phyloP scores from a whole-genome alignment of 2,888 invertebrate species.

The Cotesia congregata region DNA sequence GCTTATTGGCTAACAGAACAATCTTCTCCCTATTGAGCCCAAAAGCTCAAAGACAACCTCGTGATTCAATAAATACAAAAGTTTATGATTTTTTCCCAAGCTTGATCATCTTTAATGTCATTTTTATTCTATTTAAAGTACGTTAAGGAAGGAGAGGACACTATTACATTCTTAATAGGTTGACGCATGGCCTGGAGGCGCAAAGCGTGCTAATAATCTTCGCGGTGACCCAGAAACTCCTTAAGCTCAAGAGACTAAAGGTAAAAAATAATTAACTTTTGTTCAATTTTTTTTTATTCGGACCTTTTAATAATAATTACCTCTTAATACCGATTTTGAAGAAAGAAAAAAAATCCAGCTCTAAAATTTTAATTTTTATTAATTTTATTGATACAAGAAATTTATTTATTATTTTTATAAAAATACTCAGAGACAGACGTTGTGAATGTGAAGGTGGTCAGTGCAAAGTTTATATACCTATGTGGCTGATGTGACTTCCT shows the following conservation, averaged over 20 bases:
- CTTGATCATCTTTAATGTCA: slow-evolving; percentile 10
- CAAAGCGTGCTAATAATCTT: slow-evolving; percentile 40
- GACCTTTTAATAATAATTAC: too few species aligned
- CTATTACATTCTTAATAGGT: slow-evolving; percentile 36
- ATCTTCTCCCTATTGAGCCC: too few species aligned
- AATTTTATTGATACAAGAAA: not conserved
- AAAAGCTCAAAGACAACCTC: not conserved
- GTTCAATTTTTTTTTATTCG: too few species aligned
- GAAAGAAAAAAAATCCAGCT: too few species aligned
- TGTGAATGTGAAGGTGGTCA: slow-evolving; percentile 54
- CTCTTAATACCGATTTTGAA: too few species aligned
- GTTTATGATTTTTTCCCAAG: slow-evolving; percentile 12
- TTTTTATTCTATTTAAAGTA: slow-evolving; percentile 35
- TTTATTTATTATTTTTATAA: not conserved
- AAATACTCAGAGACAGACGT: not conserved
- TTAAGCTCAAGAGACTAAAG: slow-evolving; percentile 10
- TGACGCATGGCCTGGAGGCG: slow-evolving; percentile 39
- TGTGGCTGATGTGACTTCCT: slow-evolving; percentile 69
- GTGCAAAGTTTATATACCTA: slow-evolving; percentile 59
- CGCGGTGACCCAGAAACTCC: slow-evolving; percentile 36
- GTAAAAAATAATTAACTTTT: slow-evolving; percentile 6
- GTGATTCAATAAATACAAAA: slow-evolving; percentile 1
- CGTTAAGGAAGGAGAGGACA: slow-evolving; percentile 17
- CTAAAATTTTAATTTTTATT: not conserved
- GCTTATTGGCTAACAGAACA: too few species aligned